A percentile compares a stretch with the other conserved stretches of the same genome.
phyloP scores from a whole-genome alignment of 2,888 invertebrate species.

The Tetragonisca angustula region DNA sequence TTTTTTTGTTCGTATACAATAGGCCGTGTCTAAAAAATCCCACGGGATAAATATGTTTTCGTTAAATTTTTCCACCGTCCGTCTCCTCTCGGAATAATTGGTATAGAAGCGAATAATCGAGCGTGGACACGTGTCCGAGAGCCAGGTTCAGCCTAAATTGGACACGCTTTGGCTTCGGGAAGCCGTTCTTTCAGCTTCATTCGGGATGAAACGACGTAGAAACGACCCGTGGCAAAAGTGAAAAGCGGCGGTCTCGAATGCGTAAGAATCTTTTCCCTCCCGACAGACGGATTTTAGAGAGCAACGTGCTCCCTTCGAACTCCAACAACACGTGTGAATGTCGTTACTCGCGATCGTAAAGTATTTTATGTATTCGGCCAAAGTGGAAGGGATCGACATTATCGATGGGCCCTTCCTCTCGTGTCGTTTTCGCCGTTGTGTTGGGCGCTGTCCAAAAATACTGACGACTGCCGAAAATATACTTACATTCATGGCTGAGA shows the following conservation, averaged over 20 bases:
- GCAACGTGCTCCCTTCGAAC: constrained; percentile 10
- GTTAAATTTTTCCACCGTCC: not conserved
- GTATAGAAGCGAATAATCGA: constrained; percentile 43
- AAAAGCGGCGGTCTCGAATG: not conserved
- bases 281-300: constrained; percentile 28
- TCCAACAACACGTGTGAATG: not conserved
- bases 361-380: constrained; percentile 38
- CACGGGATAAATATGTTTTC: not conserved
- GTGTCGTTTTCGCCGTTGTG: constrained; percentile 41
- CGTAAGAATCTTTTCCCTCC: constrained; percentile 6
- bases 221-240: not conserved
- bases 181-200: constrained; percentile 43
- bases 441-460: constrained; percentile 63
- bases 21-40: not conserved
- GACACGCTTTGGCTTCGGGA: constrained; percentile 39
- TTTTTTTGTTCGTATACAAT: too few species aligned
- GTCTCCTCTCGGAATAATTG: constrained; percentile 19
- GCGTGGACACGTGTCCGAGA: constrained; percentile 25
- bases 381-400: constrained; percentile 48
- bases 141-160: constrained; percentile 29
- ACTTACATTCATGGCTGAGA: constrained; percentile 38
- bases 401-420: constrained; percentile 38
- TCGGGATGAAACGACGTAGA: constrained; percentile 43
- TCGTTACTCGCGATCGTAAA: constrained; percentile 32
- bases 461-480: constrained; percentile 37